These are phyloP conservation scores for Diglossa cyanea DNA, from an alignment of 2,797 vertebrate genomes.

Conservation along the genomic window DNA sequence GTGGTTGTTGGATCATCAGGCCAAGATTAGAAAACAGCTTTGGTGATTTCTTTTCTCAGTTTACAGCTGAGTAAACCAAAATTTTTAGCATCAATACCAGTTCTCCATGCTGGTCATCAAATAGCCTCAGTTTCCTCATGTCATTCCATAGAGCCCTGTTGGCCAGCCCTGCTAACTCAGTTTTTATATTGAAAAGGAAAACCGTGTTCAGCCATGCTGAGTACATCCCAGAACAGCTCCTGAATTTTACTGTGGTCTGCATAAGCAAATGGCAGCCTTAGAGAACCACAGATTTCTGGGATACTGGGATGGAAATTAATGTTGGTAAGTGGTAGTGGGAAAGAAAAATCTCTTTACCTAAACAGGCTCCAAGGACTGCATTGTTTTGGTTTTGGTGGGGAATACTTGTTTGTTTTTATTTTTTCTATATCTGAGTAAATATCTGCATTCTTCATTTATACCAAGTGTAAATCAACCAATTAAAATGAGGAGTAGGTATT, in stretches of 20 bases:
- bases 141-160: background rate
- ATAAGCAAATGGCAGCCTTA: background rate
- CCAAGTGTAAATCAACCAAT: background rate
- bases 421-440: background rate
- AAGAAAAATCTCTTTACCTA: background rate
- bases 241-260: background rate
- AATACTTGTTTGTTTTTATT: background rate
- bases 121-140: background rate
- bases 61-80: background rate
- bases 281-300: background rate
- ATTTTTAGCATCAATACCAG: fast-evolving
- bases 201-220: background rate
- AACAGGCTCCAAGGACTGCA: background rate
- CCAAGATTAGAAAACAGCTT: background rate
- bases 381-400: background rate
- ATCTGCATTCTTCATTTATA: background rate
- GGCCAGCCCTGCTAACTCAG: background rate
- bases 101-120: background rate
- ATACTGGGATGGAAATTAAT: background rate
- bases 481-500: background rate
- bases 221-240: background rate
- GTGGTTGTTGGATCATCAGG: background rate
- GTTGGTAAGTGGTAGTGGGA: background rate
- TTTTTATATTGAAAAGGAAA: background rate
- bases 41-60: background rate